Evolutionary conservation across 2,888 invertebrate genomes (phyloP), one percentile per base, ranked within the genome.

Genomic region (Papilio demoleus): DNA sequence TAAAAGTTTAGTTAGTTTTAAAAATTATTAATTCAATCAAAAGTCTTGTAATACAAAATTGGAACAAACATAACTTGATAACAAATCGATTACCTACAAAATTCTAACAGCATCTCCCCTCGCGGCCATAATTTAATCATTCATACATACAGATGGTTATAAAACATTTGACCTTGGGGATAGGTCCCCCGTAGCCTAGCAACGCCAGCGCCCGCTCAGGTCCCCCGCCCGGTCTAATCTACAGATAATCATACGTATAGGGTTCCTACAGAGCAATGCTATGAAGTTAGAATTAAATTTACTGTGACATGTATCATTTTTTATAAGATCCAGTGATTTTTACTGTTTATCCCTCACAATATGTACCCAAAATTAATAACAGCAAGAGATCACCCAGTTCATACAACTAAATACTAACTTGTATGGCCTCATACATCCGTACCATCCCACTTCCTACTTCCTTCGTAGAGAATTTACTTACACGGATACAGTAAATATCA

Each of bases 161-260:
- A 86, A 82, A 82, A 81, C 81, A 81, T 84, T 79, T 92, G 92
- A 92, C 92, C 92, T 91, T 92, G 92, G 88, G 85, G 84, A 80
- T 81, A 79, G 80, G 86, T 81, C 82, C 85, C 85, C 82, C 83
- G 90, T 90, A 88, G 85, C 92, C 87, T 89, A 89, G 90, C 91
- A 90, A 92, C 91, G 86, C 79, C 74, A 79, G 81, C 78, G 80
- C 81, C 79, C 81, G 81, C 85, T 81, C 84, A 84, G 87, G 81
- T 84, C 90, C 92, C 92, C 90, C 86, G 84, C 82, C 81, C 77
- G 74, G 79, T 76, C 85, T 87, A 87, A 88, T 87, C 88, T 87
- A 79, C 79, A 85, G 82, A 87, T 87, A 85, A 85, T 84, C 84
- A 88, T 90, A 91, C 85, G 82, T 88, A 90, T 86, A 89, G 86